Conservation (phyloP, 2,888 invertebrate genomes). For the Lithosia quadra region DNA sequence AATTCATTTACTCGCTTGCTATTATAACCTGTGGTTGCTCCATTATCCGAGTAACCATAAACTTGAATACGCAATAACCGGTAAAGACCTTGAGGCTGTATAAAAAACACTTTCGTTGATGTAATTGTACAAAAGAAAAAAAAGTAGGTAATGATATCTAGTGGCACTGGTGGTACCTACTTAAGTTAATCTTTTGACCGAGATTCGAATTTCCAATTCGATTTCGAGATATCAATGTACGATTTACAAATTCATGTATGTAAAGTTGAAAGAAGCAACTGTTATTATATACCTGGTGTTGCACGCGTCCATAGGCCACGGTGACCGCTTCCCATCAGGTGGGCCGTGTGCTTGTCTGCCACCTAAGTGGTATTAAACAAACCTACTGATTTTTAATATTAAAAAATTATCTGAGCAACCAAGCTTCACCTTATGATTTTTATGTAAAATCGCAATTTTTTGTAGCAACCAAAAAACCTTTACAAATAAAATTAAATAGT, state of each 20-base stretch:
- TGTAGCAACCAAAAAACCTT: too few species aligned
- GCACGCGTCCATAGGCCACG: too few species aligned
- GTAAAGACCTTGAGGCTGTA: constrained; percentile 46
- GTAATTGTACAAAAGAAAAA: constrained; percentile 39
- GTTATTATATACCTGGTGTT: not conserved
- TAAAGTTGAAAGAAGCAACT: too few species aligned
- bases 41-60: constrained; percentile 57
- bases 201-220: not conserved
- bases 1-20: constrained; percentile 53
- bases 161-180: too few species aligned
- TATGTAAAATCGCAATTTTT: too few species aligned
- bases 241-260: not conserved
- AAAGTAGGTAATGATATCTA: constrained; percentile 2
- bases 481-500: too few species aligned
- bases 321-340: too few species aligned
- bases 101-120: constrained; percentile 46
- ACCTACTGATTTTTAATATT: too few species aligned
- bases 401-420: too few species aligned
- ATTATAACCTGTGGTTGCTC: constrained; percentile 45
- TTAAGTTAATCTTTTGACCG: not conserved
- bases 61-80: constrained; percentile 60
- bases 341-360: too few species aligned
- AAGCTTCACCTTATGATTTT: too few species aligned
- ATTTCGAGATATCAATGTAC: not conserved
- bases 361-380: too few species aligned